Evolutionary conservation across 2,113 vertebrate species (phyloP).

Genomic region (Atractosteus spatula): DNA sequence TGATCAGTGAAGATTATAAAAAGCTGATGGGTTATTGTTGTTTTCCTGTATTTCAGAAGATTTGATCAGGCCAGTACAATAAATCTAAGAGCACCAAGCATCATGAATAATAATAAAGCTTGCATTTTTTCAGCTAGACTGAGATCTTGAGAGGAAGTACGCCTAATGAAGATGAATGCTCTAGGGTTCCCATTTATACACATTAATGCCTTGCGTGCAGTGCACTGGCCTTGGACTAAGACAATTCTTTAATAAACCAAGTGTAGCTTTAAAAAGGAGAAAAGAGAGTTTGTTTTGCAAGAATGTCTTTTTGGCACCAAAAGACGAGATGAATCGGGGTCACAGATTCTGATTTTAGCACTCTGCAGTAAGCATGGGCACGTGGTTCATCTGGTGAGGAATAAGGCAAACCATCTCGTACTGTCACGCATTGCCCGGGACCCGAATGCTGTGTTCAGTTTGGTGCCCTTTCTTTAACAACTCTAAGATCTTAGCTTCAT

Average conservation of each 20-base stretch:
- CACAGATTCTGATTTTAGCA: too few species aligned
- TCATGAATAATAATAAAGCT: conserved; percentile 47
- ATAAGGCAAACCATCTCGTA: too few species aligned
- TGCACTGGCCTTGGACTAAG: conserved; percentile 11
- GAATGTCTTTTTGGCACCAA: background rate
- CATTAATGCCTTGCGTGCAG: conserved; percentile 18
- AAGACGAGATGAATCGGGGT: background rate
- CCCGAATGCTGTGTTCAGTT: too few species aligned
- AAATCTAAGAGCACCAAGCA: conserved; percentile 38
- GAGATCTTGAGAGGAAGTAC: conserved; percentile 33
- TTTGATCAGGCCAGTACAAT: conserved; percentile 21
- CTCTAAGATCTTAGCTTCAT: too few species aligned
- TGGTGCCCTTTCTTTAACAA: too few species aligned
- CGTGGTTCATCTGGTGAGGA: too few species aligned
- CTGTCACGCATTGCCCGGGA: too few species aligned
- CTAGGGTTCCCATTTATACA: conserved; percentile 32
- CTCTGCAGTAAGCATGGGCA: too few species aligned
- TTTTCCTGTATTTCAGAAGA: conserved; percentile 24
- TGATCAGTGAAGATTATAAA: conserved; percentile 18
- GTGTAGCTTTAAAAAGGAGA: background rate
- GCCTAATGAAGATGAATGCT: conserved; percentile 60
- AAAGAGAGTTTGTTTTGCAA: background rate
- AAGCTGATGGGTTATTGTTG: conserved; percentile 20
- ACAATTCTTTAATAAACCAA: conserved; percentile 10
- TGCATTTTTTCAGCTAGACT: conserved; percentile 43